Conservation (phyloP, 1,140 invertebrate genomes). For the Gryllus bimaculatus region DNA sequence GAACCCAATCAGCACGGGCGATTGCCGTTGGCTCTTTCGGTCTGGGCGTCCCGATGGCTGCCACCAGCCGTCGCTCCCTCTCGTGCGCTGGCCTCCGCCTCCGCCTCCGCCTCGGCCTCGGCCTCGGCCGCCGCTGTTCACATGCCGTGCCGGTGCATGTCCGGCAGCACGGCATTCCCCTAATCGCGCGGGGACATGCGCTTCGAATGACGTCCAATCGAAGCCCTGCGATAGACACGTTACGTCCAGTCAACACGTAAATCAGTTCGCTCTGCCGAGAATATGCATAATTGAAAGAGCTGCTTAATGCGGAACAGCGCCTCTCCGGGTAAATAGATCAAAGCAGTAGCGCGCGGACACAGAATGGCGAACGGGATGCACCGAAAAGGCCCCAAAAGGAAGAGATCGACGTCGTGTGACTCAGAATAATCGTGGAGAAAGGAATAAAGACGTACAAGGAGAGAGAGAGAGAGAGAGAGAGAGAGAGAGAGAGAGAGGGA, state of each 20-base stretch:
- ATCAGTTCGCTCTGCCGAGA: neutral
- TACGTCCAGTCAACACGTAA: neutral
- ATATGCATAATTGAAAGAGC: neutral
- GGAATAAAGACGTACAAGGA: neutral
- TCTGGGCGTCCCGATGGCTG: no score
- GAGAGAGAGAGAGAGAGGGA: neutral
- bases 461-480: no score
- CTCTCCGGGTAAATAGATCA: neutral
- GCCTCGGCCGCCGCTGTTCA: no score
- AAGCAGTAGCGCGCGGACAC: neutral
- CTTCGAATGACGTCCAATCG: neutral
- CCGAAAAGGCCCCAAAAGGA: neutral
- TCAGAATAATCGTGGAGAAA: neutral
- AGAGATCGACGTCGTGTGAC: neutral
- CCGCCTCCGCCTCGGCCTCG: no score
- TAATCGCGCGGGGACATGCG: no score
- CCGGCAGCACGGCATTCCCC: no score
- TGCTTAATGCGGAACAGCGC: neutral
- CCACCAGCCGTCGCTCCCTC: no score
- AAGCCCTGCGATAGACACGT: neutral
- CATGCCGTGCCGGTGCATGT: no score
- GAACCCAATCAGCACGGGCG: no score
- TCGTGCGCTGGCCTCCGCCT: no score
- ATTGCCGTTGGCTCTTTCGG: no score
- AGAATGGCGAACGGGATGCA: neutral